Conservation (phyloP, 1,140 invertebrate species). For the Ooceraea biroi region DNA sequence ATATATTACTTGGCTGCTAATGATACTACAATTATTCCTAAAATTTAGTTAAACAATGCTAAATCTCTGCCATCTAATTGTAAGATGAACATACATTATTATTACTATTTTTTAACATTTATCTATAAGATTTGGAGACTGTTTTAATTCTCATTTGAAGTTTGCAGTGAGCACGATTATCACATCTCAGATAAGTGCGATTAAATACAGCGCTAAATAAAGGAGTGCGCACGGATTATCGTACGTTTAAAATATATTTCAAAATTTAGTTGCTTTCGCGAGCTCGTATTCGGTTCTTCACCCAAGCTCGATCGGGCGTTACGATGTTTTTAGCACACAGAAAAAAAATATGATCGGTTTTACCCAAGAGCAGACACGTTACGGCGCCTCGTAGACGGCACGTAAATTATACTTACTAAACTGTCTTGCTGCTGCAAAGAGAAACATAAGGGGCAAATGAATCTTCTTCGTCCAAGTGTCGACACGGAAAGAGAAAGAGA, state of each 20-base stretch:
- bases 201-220: not conserved
- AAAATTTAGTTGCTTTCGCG: not conserved
- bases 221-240: not conserved
- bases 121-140: not conserved
- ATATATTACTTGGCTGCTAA: not conserved
- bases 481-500: slow-evolving; percentile 23
- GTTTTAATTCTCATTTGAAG: not conserved
- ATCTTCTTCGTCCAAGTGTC: slow-evolving; percentile 54
- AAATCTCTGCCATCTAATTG: not conserved
- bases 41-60: not conserved
- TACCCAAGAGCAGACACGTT: slow-evolving; percentile 66
- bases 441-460: slow-evolving; percentile 78
- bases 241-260: too few species aligned
- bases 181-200: slow-evolving; percentile 33
- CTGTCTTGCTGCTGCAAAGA: slow-evolving; percentile 91
- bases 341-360: slow-evolving; percentile 59
- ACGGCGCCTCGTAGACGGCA: slow-evolving; percentile 65
- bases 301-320: slow-evolving; percentile 35
- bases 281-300: slow-evolving; percentile 19
- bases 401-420: slow-evolving; percentile 89
- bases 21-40: not conserved
- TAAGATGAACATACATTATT: not conserved
- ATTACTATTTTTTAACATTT: not conserved
- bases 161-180: slow-evolving; percentile 2
- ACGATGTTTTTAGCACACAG: slow-evolving; percentile 47